Percentiles rank a stretch among this genome's conserved stretches.
These are phyloP conservation scores for Cassiopea andromeda DNA, from an alignment of 30 jellyfish, hydroid and myxozoan genomes.

Conservation along the genomic window DNA sequence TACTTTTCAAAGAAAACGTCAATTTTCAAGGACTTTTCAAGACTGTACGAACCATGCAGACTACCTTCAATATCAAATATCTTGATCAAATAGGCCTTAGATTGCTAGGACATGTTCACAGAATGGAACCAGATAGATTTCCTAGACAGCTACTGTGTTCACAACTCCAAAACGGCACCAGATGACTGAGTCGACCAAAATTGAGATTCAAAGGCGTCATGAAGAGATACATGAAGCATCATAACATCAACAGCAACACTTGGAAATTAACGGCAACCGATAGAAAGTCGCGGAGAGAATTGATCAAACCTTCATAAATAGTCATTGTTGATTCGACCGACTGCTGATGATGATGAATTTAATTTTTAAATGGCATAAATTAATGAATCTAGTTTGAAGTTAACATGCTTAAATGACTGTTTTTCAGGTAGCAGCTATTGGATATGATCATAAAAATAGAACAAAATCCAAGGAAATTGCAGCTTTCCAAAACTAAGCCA, in stretches of 20 bases:
- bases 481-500: too few species aligned
- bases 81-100: slow-evolving; percentile 4
- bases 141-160: background rate
- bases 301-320: background rate
- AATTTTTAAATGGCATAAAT: too few species aligned
- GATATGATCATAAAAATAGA: too few species aligned
- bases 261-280: slow-evolving; percentile 32
- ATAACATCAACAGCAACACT: slow-evolving; percentile 20
- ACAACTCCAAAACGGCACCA: slow-evolving; percentile 27
- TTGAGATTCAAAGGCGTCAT: slow-evolving; percentile 33
- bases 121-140: slow-evolving; percentile 31
- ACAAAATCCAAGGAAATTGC: too few species aligned
- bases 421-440: too few species aligned
- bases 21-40: too few species aligned
- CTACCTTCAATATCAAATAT: background rate
- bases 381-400: too few species aligned
- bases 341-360: background rate
- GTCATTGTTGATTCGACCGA: slow-evolving; percentile 6
- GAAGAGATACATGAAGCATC: slow-evolving; percentile 32
- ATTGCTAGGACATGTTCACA: slow-evolving; percentile 46
- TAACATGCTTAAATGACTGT: too few species aligned
- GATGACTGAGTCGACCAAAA: slow-evolving; percentile 11
- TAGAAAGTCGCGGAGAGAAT: background rate
- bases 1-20: too few species aligned
- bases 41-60: too few species aligned